A percentile compares a stretch with the other conserved stretches of the same genome.
Evolutionary conservation across 2,888 invertebrate species (phyloP).

Genomic region (Erebia epiphron): DNA sequence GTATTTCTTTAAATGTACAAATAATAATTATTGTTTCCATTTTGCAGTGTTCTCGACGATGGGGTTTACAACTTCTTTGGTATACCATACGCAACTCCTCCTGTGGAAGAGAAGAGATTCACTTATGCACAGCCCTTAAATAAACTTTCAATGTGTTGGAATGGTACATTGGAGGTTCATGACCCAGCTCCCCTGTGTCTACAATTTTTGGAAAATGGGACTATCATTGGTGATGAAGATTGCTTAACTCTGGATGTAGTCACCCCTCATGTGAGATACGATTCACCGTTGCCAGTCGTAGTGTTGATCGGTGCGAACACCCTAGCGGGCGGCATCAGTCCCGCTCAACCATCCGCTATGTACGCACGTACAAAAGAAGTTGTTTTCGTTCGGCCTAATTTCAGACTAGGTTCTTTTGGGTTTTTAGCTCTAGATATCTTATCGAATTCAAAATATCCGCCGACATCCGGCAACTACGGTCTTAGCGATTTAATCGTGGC

Average conservation of each 20-base stretch:
- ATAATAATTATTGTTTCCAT: not conserved
- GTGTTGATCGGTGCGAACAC: slow-evolving; percentile 91
- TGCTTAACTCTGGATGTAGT: slow-evolving; percentile 92
- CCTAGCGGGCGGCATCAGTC: slow-evolving; percentile 89
- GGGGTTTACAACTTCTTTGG: slow-evolving; percentile 91
- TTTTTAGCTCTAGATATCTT: slow-evolving; percentile 90
- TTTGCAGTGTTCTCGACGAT: slow-evolving; percentile 86
- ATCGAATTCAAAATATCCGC: slow-evolving; percentile 87
- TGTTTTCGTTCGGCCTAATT: slow-evolving; percentile 94
- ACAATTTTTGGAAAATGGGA: slow-evolving; percentile 87
- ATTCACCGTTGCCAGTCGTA: slow-evolving; percentile 91
- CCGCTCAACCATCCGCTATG: slow-evolving; percentile 88
- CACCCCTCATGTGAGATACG: slow-evolving; percentile 91
- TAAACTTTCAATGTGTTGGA: slow-evolving; percentile 90
- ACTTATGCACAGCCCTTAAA: slow-evolving; percentile 86
- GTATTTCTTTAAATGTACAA: too few species aligned
- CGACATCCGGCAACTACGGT: slow-evolving; percentile 93
- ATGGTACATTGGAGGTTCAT: slow-evolving; percentile 87
- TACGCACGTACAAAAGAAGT: slow-evolving; percentile 90
- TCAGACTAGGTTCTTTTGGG: slow-evolving; percentile 90
- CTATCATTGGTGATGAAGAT: slow-evolving; percentile 88
- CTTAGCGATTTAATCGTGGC: slow-evolving; percentile 90
- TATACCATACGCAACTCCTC: slow-evolving; percentile 91
- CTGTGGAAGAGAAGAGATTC: slow-evolving; percentile 87
- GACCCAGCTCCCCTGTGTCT: slow-evolving; percentile 86